phyloP scores from a whole-genome alignment of 2,113 vertebrate genomes.

The Tamias sibiricus region DNA sequence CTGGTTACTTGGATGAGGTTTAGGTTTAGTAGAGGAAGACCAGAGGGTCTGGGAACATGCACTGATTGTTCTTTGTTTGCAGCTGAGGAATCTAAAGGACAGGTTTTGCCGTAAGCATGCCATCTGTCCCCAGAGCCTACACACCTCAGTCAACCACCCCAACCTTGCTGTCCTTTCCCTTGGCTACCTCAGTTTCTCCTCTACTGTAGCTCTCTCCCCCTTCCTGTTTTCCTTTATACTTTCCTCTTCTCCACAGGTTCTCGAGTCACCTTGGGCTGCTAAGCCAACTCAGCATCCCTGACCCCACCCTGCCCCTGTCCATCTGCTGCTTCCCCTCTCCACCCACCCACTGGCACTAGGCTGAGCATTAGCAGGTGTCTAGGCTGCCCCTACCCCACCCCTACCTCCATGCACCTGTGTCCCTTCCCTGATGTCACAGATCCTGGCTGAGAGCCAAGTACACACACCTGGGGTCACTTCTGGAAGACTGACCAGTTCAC shows the following conservation, averaged over 20 bases:
- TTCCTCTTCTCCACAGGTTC: slow-evolving; percentile 11
- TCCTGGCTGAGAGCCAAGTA: slow-evolving; percentile 64
- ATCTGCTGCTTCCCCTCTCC: slow-evolving; percentile 58
- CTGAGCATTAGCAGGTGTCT: slow-evolving; percentile 52
- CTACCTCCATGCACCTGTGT: slow-evolving; percentile 68
- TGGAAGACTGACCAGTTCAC: slow-evolving; percentile 46
- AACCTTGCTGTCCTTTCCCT: background rate
- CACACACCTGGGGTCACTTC: slow-evolving; percentile 58
- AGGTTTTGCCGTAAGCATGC: background rate
- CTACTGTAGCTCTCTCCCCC: background rate
- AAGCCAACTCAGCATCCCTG: slow-evolving; percentile 59
- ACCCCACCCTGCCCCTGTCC: slow-evolving; percentile 39
- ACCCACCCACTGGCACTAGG: slow-evolving; percentile 15
- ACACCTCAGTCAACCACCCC: background rate
- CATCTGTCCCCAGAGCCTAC: background rate
- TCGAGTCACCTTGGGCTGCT: slow-evolving; percentile 59
- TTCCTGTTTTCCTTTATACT: slow-evolving; percentile 33
- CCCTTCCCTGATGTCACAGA: slow-evolving; percentile 56
- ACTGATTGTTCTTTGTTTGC: background rate
- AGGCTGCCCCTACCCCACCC: background rate
- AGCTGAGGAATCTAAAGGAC: background rate
- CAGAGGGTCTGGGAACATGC: background rate
- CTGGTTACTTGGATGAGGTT: background rate
- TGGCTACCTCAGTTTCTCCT: background rate
- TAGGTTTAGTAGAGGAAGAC: background rate